Evolutionary conservation across 2,797 vertebrate genomes (phyloP).

Genomic region (Chelon auratus): DNA sequence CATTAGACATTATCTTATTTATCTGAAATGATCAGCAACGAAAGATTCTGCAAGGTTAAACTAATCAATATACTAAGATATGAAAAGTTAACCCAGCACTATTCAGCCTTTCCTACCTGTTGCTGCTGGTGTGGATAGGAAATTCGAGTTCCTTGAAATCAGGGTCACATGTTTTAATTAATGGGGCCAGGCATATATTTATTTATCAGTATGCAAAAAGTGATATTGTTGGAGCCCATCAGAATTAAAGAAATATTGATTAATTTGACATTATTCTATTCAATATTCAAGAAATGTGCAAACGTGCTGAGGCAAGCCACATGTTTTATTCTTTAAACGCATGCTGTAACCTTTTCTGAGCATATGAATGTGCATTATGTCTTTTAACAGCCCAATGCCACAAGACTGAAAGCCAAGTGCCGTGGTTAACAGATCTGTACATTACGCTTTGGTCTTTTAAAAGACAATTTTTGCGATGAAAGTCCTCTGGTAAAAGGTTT

Average conservation of each 20-base stretch:
- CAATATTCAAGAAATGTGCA: not conserved
- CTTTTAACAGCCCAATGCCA: slow-evolving; percentile 18
- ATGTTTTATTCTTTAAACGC: not conserved
- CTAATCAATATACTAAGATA: not conserved
- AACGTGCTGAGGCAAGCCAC: not conserved
- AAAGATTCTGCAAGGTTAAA: not conserved
- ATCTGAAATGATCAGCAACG: not conserved
- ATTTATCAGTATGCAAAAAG: not conserved
- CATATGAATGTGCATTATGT: not conserved
- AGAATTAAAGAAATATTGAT: not conserved
- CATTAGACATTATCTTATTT: not conserved
- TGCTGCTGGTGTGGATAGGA: not conserved
- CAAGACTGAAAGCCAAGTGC: slow-evolving; percentile 33
- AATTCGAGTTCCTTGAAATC: not conserved
- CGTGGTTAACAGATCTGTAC: slow-evolving; percentile 32
- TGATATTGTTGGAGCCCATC: not conserved
- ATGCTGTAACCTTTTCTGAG: slow-evolving; percentile 6
- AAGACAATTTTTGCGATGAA: slow-evolving; percentile 18
- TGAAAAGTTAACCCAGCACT: not conserved
- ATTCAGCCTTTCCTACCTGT: not conserved
- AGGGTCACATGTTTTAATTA: slow-evolving; percentile 26
- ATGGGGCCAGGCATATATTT: not conserved
- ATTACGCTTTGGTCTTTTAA: slow-evolving; percentile 26
- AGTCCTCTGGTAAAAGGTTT: slow-evolving; percentile 26
- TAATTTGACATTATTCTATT: not conserved